Conservation (phyloP, 2,888 invertebrate species). For the Stenurella melanura region DNA sequence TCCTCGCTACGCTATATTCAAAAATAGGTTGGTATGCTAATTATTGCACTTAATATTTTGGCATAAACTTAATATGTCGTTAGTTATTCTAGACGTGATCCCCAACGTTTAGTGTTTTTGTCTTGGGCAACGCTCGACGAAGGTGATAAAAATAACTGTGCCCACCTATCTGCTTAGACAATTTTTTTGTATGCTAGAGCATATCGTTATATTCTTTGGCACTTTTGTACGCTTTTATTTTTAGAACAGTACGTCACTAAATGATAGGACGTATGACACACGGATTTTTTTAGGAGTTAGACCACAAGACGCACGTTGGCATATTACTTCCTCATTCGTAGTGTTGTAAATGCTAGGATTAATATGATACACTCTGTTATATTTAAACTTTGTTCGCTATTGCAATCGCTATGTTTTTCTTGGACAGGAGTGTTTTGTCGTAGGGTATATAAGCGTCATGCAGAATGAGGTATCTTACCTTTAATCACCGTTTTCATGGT, state of each 20-base stretch:
- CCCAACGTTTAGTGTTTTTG: conserved; percentile 32
- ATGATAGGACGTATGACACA: conserved; percentile 37
- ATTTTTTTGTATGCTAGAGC: conserved; percentile 19
- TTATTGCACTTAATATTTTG: conserved; percentile 17
- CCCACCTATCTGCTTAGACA: conserved; percentile 39
- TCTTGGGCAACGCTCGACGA: conserved; percentile 24
- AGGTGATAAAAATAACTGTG: conserved; percentile 38
- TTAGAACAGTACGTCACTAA: conserved; percentile 34
- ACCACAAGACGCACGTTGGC: conserved; percentile 11
- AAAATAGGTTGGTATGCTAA: conserved; percentile 14
- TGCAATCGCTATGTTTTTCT: too few relatives aligned
- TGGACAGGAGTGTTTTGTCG: too few relatives aligned
- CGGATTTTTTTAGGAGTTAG: conserved; percentile 14
- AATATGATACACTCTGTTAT: neutral
- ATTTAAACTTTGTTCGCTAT: too few relatives aligned
- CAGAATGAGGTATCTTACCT: too few relatives aligned
- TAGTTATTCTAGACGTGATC: conserved; percentile 21
- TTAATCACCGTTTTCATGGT: too few relatives aligned
- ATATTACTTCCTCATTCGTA: conserved; percentile 19
- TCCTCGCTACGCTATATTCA: neutral
- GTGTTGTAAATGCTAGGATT: neutral
- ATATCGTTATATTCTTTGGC: conserved; percentile 34
- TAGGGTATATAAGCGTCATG: too few relatives aligned
- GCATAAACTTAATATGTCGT: conserved; percentile 9
- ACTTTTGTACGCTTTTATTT: conserved; percentile 35